Evolutionary conservation across 2,888 invertebrate species (phyloP), one percentile per base, ranked within the genome.

Genomic region (Leptinotarsa rubiginosa): DNA sequence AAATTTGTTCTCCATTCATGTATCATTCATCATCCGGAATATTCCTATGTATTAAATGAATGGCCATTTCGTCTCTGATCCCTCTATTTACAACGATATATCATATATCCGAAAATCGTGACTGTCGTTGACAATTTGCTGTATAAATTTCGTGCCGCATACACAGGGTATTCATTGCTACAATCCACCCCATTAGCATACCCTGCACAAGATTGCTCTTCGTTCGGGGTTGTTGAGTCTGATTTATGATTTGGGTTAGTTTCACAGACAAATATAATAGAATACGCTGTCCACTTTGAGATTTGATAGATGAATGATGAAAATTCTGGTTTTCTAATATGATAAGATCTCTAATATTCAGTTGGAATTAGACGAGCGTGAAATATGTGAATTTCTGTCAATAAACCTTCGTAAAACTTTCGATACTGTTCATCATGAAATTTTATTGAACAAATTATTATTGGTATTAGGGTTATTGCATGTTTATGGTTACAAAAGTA

Each of bases 121-220:
- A 62, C 62, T 62, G 62, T 62, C 62, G 62, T 62, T 62, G 41
- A 62, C 62, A 62, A 62, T 62, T 62, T 15, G 62, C 41, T 62
- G 31, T 10, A 18, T 41, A 62, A 62, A 62, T 62, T 62, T 31
- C 62, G n/a, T n/a, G 25, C 41, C 62, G 16, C 62, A 62, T 62
- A 31, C 31, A 31, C 15, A 22, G 62, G 62, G 62, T 31, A 62
- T n/a, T 31, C 62, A n/a, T 16, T 56, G 56, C 4, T 41, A 41
- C 31, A 31, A 31, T 62, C 62, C 13, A n/a, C n/a, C 7, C 15
- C 20, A 59, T 59, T 59, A 59, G 15, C 15, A 56, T 56, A 5
- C 59, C 20, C 59, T 52, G 52, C 52, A 52, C 52, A 52, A 52
- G 52, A 52, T 52, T 18, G 18, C 59, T 15, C 22, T 20, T 25